Base-by-base conservation (phyloP, 2,888 invertebrate genomes). In the Ormyrus labotus region DNA sequence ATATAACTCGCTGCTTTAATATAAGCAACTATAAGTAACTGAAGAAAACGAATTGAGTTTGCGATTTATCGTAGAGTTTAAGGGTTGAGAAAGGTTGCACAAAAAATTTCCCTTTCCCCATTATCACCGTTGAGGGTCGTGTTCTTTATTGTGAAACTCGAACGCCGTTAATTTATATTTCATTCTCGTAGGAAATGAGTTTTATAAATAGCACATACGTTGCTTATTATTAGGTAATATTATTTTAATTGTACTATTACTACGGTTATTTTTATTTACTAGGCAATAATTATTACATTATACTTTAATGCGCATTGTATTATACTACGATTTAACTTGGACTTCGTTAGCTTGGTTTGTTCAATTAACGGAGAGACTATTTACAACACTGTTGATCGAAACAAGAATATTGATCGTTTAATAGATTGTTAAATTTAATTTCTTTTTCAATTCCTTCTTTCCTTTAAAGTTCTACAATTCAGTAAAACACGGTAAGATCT, bases 291-390 rank as follows among this genome's bases (percentile, higher is more conserved):
- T 82, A 78, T 51, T 78, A 71, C 76, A 78, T 74, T 78, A 68
- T 76, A 78, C 48, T 78, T 81, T 69, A 74, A 84, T 85, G 83
- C 83, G 84, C 83, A 85, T 83, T 86, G 86, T 87, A 87, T 78
- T 81, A 76, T 82, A 81, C 63, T 83, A 86, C 85, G 85, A 84
- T 85, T 87, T 86, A 84, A 85, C 84, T 85, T 84, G 82, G 79
- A 84, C 83, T 86, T 86, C 84, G 84, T 85, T 84, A 84, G 84
- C 84, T 87, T 85, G 85, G 85, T 87, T 87, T 87, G 85, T 86
- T 86, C 82, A 84, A 84, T 85, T 85, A 84, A 84, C 84, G 84
- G 78, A 83, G 83, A 83, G 78, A 83, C 79, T 71, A 82, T 84
- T 84, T 83, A 76, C 78, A 83, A 70, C n/a, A 82, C 78, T 83